A percentile compares a stretch with the other conserved stretches of the same genome.
Conservation (phyloP, 2,797 vertebrate genomes). For the Hephaestus fuliginosus region DNA sequence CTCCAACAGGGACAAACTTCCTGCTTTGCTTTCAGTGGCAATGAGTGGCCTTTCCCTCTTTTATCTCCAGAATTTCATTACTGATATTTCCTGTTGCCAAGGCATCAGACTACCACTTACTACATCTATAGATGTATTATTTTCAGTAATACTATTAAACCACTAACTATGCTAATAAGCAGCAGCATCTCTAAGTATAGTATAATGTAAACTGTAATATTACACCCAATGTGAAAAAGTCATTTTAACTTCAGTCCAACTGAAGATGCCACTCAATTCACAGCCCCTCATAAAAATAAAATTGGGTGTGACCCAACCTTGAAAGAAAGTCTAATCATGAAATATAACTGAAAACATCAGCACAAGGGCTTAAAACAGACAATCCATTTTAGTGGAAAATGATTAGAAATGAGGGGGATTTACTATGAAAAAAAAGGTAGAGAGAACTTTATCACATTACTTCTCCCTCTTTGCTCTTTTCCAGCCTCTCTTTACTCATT, state of each 20-base stretch:
- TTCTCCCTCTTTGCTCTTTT: background rate
- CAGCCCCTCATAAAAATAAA: background rate
- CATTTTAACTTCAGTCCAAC: background rate
- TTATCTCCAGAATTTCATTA: constrained; percentile 12
- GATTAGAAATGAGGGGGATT: background rate
- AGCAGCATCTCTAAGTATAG: background rate
- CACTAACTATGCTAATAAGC: background rate
- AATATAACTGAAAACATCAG: background rate
- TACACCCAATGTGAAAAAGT: background rate
- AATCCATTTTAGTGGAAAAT: background rate
- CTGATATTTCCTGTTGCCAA: background rate
- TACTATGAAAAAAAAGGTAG: too few species aligned
- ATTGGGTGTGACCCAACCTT: background rate
- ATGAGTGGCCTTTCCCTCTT: constrained; percentile 21
- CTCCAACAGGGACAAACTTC: constrained; percentile 33
- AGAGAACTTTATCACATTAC: background rate
- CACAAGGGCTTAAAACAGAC: background rate
- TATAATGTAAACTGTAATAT: background rate
- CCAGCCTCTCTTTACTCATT: background rate
- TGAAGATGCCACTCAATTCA: background rate
- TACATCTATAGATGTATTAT: background rate
- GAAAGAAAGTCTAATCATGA: background rate
- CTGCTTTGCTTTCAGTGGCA: constrained; percentile 26
- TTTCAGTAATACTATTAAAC: background rate
- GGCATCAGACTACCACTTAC: background rate